Percentiles rank a stretch among this genome's conserved stretches.
Conservation (phyloP, 2,113 vertebrate genomes). For the Phocoena sinus region DNA sequence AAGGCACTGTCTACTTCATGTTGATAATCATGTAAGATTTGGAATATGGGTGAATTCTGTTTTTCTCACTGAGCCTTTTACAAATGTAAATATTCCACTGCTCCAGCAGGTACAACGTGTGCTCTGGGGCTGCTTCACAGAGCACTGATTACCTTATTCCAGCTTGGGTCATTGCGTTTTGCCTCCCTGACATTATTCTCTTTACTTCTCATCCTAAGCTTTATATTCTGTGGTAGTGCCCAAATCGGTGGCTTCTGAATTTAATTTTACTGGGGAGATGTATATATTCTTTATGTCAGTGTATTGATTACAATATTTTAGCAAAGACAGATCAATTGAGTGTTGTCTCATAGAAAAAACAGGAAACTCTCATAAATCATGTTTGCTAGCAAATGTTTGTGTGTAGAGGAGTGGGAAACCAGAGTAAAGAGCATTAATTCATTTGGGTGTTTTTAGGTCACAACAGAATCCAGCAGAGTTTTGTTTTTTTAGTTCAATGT, state of each 20-base stretch:
- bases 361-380: not conserved
- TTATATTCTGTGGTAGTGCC: not conserved
- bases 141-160: not conserved
- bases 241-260: not conserved
- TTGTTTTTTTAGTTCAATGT: not conserved
- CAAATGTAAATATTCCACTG: constrained; percentile 1
- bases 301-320: constrained; percentile 6
- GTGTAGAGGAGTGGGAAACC: not conserved
- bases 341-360: not conserved
- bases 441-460: not conserved
- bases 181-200: not conserved
- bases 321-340: not conserved
- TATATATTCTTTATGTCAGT: not conserved
- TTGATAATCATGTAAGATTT: constrained; percentile 10
- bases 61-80: constrained; percentile 12
- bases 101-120: not conserved
- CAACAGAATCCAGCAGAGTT: not conserved
- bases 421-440: not conserved
- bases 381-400: constrained; percentile 35
- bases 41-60: not conserved
- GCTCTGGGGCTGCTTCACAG: not conserved
- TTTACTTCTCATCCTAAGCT: not conserved
- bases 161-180: not conserved
- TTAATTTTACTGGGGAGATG: not conserved
- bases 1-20: constrained; percentile 12